These are phyloP conservation scores for Prunella himalayana DNA, from an alignment of 2,113 vertebrate species.

Conservation along the genomic window DNA sequence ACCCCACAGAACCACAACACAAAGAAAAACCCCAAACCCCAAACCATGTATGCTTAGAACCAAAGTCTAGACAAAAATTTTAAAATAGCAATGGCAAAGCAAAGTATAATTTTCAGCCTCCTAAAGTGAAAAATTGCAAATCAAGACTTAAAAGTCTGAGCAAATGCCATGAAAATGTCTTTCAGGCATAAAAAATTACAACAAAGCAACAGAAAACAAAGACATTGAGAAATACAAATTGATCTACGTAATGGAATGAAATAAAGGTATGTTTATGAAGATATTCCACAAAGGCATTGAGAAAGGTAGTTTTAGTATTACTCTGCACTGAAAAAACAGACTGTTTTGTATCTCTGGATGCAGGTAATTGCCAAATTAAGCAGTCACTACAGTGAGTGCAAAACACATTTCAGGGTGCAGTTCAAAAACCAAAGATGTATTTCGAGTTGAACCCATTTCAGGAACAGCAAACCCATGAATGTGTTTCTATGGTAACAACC, in stretches of 20 bases:
- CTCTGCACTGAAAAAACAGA: background rate
- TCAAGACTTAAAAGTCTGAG: background rate
- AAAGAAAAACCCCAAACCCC: background rate
- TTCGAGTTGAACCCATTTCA: background rate
- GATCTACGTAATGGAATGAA: background rate
- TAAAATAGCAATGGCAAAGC: background rate
- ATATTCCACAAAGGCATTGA: background rate
- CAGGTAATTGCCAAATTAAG: conserved; percentile 37
- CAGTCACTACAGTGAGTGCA: background rate
- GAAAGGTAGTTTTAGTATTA: background rate
- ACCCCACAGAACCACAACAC: background rate
- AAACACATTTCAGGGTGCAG: conserved; percentile 4
- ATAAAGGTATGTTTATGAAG: background rate
- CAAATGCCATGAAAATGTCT: background rate
- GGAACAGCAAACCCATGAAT: background rate
- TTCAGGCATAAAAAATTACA: background rate
- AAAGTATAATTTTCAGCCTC: background rate
- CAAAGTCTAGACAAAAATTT: background rate
- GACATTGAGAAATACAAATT: conserved; percentile 1
- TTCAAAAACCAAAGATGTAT: background rate
- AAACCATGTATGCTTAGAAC: background rate
- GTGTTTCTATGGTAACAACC: conserved; percentile 8
- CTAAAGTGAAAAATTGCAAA: background rate
- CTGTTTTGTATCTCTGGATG: background rate
- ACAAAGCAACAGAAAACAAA: background rate